Percentiles rank a stretch among this genome's conserved stretches.
Evolutionary conservation across 1,140 invertebrate species (phyloP).

Genomic region (Saccostrea glomerata): DNA sequence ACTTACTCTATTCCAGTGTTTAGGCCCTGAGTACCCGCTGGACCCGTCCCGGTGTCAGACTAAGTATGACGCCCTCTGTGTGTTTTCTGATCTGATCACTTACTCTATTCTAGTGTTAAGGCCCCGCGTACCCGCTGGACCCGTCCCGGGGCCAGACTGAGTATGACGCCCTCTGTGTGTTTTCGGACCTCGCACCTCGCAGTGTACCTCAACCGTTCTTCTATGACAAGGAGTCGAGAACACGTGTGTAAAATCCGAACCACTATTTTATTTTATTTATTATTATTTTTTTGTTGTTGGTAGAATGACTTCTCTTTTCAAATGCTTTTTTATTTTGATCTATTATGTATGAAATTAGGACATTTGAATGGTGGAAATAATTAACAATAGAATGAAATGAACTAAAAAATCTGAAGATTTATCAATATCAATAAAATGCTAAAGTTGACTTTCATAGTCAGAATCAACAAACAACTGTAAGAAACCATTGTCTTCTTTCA

Average conservation of each 20-base stretch:
- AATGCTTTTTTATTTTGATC: no score
- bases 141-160: conserved; percentile 53
- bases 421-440: no score
- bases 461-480: no score
- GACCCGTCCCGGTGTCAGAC: conserved; percentile 42
- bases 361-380: no score
- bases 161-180: conserved; percentile 58
- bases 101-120: conserved; percentile 58
- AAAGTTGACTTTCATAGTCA: no score
- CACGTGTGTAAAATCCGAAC: conserved; percentile 32
- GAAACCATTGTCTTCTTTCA: conserved; percentile 46
- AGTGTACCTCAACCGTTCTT: conserved; percentile 59
- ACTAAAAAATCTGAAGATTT: no score
- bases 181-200: conserved; percentile 56
- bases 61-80: conserved; percentile 59
- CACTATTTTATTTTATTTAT: no score
- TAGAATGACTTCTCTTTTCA: no score
- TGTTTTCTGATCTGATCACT: conserved; percentile 49
- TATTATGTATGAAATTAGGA: no score
- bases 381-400: no score
- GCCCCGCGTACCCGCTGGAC: conserved; percentile 59
- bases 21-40: conserved; percentile 63
- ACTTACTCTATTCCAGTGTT: conserved; percentile 54
- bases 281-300: no score
- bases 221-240: conserved; percentile 50